A percentile compares a stretch with the other conserved stretches of the same genome.
phyloP scores from a whole-genome alignment of 1,140 invertebrate genomes.

The Brachionus manjavacas region DNA sequence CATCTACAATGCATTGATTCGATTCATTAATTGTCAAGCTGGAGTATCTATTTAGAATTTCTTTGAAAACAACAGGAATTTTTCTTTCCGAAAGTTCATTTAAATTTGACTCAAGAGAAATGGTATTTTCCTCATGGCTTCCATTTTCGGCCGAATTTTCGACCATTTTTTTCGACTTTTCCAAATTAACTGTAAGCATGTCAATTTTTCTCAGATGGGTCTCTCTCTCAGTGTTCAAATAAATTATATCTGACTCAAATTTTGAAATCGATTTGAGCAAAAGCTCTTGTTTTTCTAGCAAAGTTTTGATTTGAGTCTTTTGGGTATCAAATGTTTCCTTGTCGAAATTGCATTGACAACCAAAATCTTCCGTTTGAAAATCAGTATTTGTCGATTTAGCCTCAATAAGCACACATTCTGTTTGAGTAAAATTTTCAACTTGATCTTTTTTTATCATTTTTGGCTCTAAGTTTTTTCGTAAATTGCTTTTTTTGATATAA shows the following conservation, averaged over 20 bases:
- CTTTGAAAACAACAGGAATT: slow-evolving; percentile 16
- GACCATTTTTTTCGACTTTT: background rate
- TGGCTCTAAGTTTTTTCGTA: background rate
- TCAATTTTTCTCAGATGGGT: slow-evolving; percentile 32
- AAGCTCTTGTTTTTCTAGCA: slow-evolving; percentile 32
- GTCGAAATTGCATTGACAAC: slow-evolving; percentile 15
- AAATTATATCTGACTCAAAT: slow-evolving; percentile 32
- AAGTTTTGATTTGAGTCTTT: slow-evolving; percentile 27
- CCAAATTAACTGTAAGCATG: slow-evolving; percentile 24
- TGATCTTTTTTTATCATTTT: background rate
- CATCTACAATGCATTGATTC: background rate
- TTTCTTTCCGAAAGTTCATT: background rate
- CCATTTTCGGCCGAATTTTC: background rate
- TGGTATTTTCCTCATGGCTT: background rate
- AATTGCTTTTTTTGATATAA: slow-evolving; percentile 51
- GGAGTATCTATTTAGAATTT: background rate
- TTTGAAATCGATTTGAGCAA: slow-evolving; percentile 32
- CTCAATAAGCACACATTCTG: background rate
- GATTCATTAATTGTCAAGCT: background rate
- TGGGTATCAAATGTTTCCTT: slow-evolving; percentile 30
- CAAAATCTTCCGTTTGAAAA: background rate
- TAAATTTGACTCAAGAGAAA: background rate
- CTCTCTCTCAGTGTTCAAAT: background rate
- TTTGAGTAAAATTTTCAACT: slow-evolving; percentile 5
- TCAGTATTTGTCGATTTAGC: background rate